phyloP scores from a whole-genome alignment of 2,113 vertebrate species.

The Lates calcarifer region DNA sequence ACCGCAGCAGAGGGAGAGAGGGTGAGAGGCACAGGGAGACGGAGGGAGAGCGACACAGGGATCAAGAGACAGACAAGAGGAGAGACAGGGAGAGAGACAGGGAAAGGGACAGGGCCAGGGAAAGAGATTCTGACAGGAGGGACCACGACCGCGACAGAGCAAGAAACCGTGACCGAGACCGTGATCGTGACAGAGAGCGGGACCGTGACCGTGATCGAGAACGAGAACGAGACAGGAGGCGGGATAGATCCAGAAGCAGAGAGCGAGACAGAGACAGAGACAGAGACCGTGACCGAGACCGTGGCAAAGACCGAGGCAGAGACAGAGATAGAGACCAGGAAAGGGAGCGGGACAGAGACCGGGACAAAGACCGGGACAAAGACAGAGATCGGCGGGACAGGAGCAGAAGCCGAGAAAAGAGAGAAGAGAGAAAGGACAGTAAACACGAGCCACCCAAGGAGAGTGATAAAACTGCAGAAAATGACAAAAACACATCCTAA shows the following conservation, averaged over 20 bases:
- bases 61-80: slow-evolving; percentile 62
- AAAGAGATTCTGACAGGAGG: slow-evolving; percentile 66
- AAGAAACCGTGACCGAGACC: slow-evolving; percentile 44
- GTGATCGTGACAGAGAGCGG: slow-evolving; percentile 81
- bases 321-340: slow-evolving; percentile 60
- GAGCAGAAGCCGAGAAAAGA: slow-evolving; percentile 85
- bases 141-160: slow-evolving; percentile 70
- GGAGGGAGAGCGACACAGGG: slow-evolving; percentile 71
- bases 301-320: slow-evolving; percentile 37
- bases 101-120: slow-evolving; percentile 71
- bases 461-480: slow-evolving; percentile 80
- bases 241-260: slow-evolving; percentile 59
- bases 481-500: slow-evolving; percentile 75
- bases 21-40: slow-evolving; percentile 64
- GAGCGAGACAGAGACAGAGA: slow-evolving; percentile 35
- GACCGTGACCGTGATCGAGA: slow-evolving; percentile 75
- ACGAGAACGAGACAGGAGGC: slow-evolving; percentile 76
- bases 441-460: slow-evolving; percentile 86
- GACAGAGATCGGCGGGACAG: slow-evolving; percentile 84
- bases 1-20: slow-evolving; percentile 63
- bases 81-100: slow-evolving; percentile 69
- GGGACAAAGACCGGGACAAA: slow-evolving; percentile 72
- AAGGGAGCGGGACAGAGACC: slow-evolving; percentile 80
- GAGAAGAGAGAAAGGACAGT: slow-evolving; percentile 87
- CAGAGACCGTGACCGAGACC: slow-evolving; percentile 30